Percentiles rank a stretch among this genome's conserved stretches.
phyloP scores from a whole-genome alignment of 2,888 invertebrate genomes.

The Drosophila subquinaria region DNA sequence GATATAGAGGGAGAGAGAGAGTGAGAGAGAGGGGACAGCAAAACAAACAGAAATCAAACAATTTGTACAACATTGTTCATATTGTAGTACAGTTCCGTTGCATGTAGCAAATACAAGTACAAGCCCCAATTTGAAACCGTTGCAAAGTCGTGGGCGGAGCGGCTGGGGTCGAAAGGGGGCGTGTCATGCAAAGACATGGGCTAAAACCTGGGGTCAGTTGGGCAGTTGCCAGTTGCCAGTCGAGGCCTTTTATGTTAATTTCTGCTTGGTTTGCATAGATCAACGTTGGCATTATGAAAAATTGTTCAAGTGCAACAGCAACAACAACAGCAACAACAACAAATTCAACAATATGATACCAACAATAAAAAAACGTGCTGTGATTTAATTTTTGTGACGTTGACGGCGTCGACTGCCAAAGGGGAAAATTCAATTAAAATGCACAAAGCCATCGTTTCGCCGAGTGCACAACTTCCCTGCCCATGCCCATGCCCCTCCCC shows the following conservation, averaged over 20 bases:
- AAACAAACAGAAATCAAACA: constrained; percentile 56
- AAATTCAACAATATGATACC: constrained; percentile 2
- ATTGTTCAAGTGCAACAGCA: constrained; percentile 72
- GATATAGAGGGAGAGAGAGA: neutral
- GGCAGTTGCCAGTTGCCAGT: constrained; percentile 54
- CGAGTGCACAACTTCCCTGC: constrained; percentile 41
- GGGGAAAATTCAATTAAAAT: constrained; percentile 75
- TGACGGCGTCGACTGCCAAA: constrained; percentile 38
- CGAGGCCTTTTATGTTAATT: constrained; percentile 76
- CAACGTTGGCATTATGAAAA: constrained; percentile 67
- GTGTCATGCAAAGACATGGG: constrained; percentile 42
- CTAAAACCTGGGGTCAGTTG: constrained; percentile 44
- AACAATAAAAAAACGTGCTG: constrained; percentile 60
- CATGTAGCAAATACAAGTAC: constrained; percentile 21
- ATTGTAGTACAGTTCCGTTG: constrained; percentile 16
- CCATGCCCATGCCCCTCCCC: neutral
- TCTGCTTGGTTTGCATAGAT: constrained; percentile 52
- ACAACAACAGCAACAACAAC: constrained; percentile 15
- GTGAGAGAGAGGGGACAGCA: neutral
- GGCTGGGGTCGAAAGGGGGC: constrained; percentile 11
- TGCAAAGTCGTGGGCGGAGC: constrained; percentile 23
- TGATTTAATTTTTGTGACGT: constrained; percentile 77
- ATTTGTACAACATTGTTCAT: constrained; percentile 49
- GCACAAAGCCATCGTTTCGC: constrained; percentile 75
- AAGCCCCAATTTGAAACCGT: constrained; percentile 55